phyloP scores from a whole-genome alignment of 2,888 invertebrate genomes.

The Drosophila nr. perissopoda region DNA sequence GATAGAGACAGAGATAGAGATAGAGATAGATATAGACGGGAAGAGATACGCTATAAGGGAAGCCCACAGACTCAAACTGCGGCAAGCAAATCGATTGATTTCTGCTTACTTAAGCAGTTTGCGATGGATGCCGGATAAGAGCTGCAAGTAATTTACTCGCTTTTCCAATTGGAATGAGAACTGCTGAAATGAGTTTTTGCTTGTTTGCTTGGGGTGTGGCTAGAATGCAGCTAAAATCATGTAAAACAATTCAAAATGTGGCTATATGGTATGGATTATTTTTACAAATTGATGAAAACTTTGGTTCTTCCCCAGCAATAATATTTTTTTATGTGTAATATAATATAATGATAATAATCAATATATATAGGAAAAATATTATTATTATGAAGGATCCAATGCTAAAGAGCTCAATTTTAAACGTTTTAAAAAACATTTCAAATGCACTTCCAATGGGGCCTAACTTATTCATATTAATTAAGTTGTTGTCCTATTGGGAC shows the following conservation, averaged over 20 bases:
- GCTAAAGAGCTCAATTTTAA: too few relatives aligned
- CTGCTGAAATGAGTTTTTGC: constrained; percentile 28
- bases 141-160: constrained; percentile 64
- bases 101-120: constrained; percentile 74
- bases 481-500: too few relatives aligned
- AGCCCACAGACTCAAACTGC: not conserved
- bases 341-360: not conserved
- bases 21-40: not conserved
- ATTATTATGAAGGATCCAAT: not conserved
- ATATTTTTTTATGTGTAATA: not conserved
- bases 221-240: not conserved
- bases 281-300: too few relatives aligned
- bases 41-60: not conserved
- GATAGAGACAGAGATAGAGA: not conserved
- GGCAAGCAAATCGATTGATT: constrained; percentile 72
- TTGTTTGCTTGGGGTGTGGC: not conserved
- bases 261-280: not conserved
- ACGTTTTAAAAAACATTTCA: too few relatives aligned
- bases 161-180: constrained; percentile 7
- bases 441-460: too few relatives aligned
- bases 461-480: too few relatives aligned
- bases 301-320: too few relatives aligned
- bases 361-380: not conserved
- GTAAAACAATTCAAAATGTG: not conserved
- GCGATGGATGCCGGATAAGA: constrained; percentile 39